Evolutionary conservation across 2,797 vertebrate species (phyloP), one percentile per base, ranked within the genome.

Genomic region (Harpagifer antarcticus): DNA sequence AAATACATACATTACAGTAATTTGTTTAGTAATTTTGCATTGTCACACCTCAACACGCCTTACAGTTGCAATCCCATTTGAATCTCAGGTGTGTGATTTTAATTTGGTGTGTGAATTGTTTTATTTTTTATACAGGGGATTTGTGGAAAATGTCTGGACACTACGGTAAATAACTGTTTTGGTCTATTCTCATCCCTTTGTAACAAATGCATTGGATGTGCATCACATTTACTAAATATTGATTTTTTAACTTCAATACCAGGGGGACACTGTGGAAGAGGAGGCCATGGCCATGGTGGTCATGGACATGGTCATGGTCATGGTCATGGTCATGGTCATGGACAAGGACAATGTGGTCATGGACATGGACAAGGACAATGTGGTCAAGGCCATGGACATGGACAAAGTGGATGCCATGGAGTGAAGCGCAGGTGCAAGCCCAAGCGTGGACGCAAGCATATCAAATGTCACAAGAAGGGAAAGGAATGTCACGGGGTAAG

Each of bases 381-480:
- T 6, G 47, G 47, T 3, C 12, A 3, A 4, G 40, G 56, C 3
- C 6, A 31, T 0, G 31, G 59, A 0, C 48, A 42, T 0, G 23
- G 43, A 0, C 67, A 66, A 9, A 9, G 33, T 37, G 33, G 33
- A 37, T 37, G 33, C 33, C 33, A 37, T 0, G 47, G 55, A 19
- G 56, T 5, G 3, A 53, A 15, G 15, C 5, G 15, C 1, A 52
- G 19, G 11, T 69, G 19, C 13, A 67, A 6, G 47, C 43, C 48
- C 3, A 76, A 12, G 42, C 7, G 1, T 3, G 84, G 86, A 5
- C 87, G 88, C 72, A 74, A 64, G 19, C 86, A 87, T 44, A 2
- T 0, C 11, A 66, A 61, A 7, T 85, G 86, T 31, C 90, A 89
- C 73, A 89, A 90, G 59, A 83, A 88, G 15, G 81, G 74, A 5